These are phyloP conservation scores for Drosophila prosaltans DNA, from an alignment of 1,140 invertebrate genomes.

Conservation along the genomic window DNA sequence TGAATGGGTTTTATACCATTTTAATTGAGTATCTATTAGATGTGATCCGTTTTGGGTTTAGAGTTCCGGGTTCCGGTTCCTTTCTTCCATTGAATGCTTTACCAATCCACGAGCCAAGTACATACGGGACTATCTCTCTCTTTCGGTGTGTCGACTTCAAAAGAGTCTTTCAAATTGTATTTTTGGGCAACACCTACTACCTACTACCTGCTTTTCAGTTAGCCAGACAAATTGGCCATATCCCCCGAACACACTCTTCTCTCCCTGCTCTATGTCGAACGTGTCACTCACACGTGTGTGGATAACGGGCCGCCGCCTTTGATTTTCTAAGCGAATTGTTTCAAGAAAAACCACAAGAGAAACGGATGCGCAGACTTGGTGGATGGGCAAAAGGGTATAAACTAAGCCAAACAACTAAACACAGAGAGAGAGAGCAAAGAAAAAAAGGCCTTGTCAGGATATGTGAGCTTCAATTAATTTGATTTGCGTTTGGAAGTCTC, in stretches of 20 bases:
- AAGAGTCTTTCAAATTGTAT: slow-evolving; percentile 71
- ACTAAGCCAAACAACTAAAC: too few relatives aligned
- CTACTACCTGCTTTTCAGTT: slow-evolving; percentile 29
- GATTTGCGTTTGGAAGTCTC: slow-evolving; percentile 54
- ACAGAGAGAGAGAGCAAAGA: too few relatives aligned
- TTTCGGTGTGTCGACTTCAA: slow-evolving; percentile 54
- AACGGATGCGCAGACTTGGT: slow-evolving; percentile 18
- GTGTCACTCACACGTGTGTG: slow-evolving; percentile 29
- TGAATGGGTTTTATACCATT: background rate
- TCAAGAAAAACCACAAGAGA: slow-evolving; percentile 80
- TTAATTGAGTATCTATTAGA: slow-evolving; percentile 11
- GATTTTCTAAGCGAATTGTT: slow-evolving; percentile 83
- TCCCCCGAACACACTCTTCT: slow-evolving; percentile 27
- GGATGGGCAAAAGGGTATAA: slow-evolving; percentile 9
- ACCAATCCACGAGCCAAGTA: slow-evolving; percentile 36
- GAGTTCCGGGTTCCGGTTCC: background rate
- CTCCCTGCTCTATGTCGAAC: background rate
- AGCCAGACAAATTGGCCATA: slow-evolving; percentile 76
- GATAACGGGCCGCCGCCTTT: slow-evolving; percentile 62
- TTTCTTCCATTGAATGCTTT: background rate
- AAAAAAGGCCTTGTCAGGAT: slow-evolving; percentile 45
- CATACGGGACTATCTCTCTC: too few relatives aligned
- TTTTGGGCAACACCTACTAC: slow-evolving; percentile 66
- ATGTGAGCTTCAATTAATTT: slow-evolving; percentile 81
- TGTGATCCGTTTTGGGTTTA: background rate